These are phyloP conservation scores for Campylorhamphus procurvoides DNA, from an alignment of 2,113 vertebrate species.

Conservation along the genomic window DNA sequence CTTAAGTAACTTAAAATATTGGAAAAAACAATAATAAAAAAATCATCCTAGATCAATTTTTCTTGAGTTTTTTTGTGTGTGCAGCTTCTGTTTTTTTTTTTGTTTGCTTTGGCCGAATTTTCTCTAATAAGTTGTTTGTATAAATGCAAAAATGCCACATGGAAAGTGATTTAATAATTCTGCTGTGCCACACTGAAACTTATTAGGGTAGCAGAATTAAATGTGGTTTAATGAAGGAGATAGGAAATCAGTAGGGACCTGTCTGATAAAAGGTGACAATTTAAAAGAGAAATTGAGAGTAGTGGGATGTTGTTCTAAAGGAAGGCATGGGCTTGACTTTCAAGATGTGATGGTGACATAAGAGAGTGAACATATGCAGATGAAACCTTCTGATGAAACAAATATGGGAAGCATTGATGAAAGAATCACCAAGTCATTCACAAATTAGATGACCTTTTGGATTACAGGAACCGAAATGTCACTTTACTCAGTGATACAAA, in stretches of 20 bases:
- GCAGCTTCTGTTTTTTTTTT: neutral
- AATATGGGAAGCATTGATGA: neutral
- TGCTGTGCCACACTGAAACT: neutral
- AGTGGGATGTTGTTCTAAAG: neutral
- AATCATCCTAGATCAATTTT: neutral
- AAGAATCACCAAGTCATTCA: neutral
- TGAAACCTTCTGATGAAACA: neutral
- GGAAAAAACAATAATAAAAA: no score
- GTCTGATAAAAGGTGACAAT: neutral
- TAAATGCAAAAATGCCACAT: neutral
- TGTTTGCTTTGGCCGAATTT: neutral
- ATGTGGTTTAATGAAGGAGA: neutral
- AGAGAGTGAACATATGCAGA: neutral
- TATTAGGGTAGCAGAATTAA: neutral
- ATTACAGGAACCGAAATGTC: neutral
- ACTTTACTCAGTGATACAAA: neutral
- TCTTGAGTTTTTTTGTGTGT: neutral
- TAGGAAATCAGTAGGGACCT: neutral
- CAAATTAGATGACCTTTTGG: neutral
- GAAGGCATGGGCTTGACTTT: neutral
- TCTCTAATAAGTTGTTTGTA: neutral
- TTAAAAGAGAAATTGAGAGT: neutral
- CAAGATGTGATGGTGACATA: neutral
- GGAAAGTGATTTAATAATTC: neutral
- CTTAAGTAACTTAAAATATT: neutral